Percentiles rank a stretch among this genome's conserved stretches.
Evolutionary conservation across 2,797 vertebrate genomes (phyloP).

Genomic region (Cheirogaleus major): DNA sequence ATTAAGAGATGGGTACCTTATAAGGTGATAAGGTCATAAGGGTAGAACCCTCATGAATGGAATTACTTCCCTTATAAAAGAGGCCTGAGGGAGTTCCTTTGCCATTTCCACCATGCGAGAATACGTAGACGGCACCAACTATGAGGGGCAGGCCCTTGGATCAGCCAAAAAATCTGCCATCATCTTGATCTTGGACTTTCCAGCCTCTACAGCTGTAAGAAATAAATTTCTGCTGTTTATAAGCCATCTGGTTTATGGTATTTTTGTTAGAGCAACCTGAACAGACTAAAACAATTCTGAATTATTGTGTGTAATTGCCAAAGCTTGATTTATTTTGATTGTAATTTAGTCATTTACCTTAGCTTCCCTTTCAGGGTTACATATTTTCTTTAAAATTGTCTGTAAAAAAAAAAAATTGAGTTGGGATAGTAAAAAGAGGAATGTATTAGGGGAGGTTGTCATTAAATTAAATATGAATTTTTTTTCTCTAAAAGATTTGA

Average conservation of each 20-base stretch:
- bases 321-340: neutral
- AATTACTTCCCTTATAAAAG: neutral
- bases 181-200: neutral
- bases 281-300: neutral
- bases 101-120: neutral
- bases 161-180: neutral
- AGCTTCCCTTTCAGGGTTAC: neutral
- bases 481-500: constrained; percentile 41
- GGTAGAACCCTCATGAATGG: neutral
- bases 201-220: neutral
- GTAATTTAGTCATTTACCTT: neutral
- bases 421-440: neutral
- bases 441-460: neutral
- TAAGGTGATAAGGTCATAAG: neutral
- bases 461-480: neutral
- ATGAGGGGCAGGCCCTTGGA: neutral
- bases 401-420: neutral
- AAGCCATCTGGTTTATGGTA: neutral
- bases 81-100: neutral
- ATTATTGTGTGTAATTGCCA: neutral
- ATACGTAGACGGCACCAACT: too few species aligned
- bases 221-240: neutral
- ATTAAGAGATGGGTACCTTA: neutral
- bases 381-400: neutral
- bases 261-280: neutral